Evolutionary conservation across 2,888 invertebrate species (phyloP).

Genomic region (Pseudeuparius sepicola): DNA sequence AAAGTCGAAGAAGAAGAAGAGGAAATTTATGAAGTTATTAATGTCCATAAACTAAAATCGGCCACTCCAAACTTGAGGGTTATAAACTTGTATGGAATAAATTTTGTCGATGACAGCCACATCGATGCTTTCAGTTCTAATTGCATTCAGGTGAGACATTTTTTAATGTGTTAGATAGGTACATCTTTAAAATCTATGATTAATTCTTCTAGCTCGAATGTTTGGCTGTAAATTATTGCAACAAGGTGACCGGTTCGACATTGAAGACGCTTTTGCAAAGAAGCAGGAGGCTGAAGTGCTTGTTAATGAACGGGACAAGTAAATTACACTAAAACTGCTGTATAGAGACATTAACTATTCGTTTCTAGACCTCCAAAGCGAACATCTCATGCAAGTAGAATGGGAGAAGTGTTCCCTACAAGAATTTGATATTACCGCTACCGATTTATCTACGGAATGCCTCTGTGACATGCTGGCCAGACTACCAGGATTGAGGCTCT

Average conservation of each 20-base stretch:
- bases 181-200: slow-evolving; percentile 4
- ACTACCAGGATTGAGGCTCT: slow-evolving; percentile 74
- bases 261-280: slow-evolving; percentile 89
- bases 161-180: slow-evolving; percentile 3
- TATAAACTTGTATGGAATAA: slow-evolving; percentile 97
- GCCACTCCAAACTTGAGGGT: slow-evolving; percentile 96
- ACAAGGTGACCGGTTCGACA: slow-evolving; percentile 92
- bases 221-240: slow-evolving; percentile 93
- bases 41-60: slow-evolving; percentile 96
- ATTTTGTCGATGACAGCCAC: slow-evolving; percentile 96
- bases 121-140: slow-evolving; percentile 96
- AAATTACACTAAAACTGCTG: slow-evolving; percentile 28
- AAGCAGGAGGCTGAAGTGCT: slow-evolving; percentile 81
- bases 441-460: slow-evolving; percentile 89
- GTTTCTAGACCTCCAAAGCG: slow-evolving; percentile 71
- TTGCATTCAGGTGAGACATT: slow-evolving; percentile 65
- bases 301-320: slow-evolving; percentile 97
- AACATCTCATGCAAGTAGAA: slow-evolving; percentile 89
- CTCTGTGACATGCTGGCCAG: slow-evolving; percentile 85
- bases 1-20: slow-evolving; percentile 98
- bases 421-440: slow-evolving; percentile 95
- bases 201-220: slow-evolving; percentile 70
- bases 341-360: slow-evolving; percentile 4
- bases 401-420: slow-evolving; percentile 90
- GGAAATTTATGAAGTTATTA: slow-evolving; percentile 98